Evolutionary conservation across 2,113 vertebrate species (phyloP), one percentile per base, ranked within the genome.

Genomic region (Paralichthys olivaceus): DNA sequence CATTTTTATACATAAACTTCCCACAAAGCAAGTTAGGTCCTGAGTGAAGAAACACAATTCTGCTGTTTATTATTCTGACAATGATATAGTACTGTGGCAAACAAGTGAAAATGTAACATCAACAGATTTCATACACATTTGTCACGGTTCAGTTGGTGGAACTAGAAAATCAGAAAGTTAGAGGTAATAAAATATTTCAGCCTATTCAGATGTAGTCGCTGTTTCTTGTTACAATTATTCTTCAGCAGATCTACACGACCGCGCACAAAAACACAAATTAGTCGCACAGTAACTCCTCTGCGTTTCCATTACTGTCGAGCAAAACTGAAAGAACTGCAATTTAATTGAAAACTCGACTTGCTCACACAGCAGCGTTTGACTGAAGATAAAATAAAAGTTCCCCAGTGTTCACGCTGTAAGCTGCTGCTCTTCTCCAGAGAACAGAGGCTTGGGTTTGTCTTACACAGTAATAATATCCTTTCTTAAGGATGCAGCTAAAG

Each of bases 1-100:
- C 84, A 82, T 66, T 86, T 84, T 68, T 22, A 53, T 49, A n/a
- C 43, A 43, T 40, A 60, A 54, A 67, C 22, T 58, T 37, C 34
- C 72, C 8, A 25, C 45, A 40, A 13, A 40, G 12, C 11, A 77
- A 0, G 4, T n/a, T 5, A 69, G 17, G 32, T 14, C 57, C 53
- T 40, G 2, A 61, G 29, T 20, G 57, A 32, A 4, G 22, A 54
- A 62, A 29, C 1, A 0, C 2, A 8, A 34, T 60, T 73, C 49
- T 55, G 25, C 59, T 70, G 4, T 5, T 29, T 45, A 17, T 9
- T 62, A 59, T 26, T 22, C 32, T 54, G 13, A 2, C 0, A 3
- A 3, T 1, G 26, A 5, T 20, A 40, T 11, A 13, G 12, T 4
- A 13, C 32, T 34, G 7, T 34, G 32, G 9, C 32, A 34, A 8